Evolutionary conservation across 2,888 invertebrate genomes (phyloP).

Genomic region (Andrena bucephala): DNA sequence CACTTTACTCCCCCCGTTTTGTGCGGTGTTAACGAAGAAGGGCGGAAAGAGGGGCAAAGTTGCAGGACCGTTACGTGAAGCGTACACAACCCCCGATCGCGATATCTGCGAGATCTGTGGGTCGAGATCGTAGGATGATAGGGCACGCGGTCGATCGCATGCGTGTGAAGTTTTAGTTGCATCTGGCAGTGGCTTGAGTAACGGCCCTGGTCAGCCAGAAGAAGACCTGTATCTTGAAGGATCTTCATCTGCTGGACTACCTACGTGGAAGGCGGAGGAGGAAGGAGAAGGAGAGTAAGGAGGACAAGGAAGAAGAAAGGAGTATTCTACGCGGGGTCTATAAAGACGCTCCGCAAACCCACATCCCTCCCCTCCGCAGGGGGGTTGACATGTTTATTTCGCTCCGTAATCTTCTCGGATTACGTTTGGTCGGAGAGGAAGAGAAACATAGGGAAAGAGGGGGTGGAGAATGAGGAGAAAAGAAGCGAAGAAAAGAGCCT

Average conservation of each 20-base stretch:
- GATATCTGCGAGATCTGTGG: conserved; percentile 49
- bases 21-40: no score
- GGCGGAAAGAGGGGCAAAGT: not conserved
- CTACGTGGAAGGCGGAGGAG: conserved; percentile 34
- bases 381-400: conserved; percentile 81
- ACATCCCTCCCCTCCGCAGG: conserved; percentile 68
- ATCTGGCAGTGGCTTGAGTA: conserved; percentile 61
- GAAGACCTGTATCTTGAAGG: conserved; percentile 49
- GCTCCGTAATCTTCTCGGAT: conserved; percentile 80
- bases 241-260: conserved; percentile 53
- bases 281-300: conserved; percentile 6
- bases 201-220: conserved; percentile 31
- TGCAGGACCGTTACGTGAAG: conserved; percentile 29
- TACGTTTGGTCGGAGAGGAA: conserved; percentile 65
- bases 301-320: conserved; percentile 36
- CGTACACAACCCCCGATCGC: conserved; percentile 30
- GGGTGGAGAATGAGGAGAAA: conserved; percentile 54
- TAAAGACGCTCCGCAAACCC: conserved; percentile 73
- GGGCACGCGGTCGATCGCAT: conserved; percentile 44
- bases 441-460: conserved; percentile 23
- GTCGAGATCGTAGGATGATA: conserved; percentile 65
- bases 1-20: no score
- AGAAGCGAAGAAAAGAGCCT: conserved; percentile 41
- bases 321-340: conserved; percentile 63
- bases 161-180: conserved; percentile 58